phyloP scores from a whole-genome alignment of 1,140 invertebrate species.

The Radopholus similis region DNA sequence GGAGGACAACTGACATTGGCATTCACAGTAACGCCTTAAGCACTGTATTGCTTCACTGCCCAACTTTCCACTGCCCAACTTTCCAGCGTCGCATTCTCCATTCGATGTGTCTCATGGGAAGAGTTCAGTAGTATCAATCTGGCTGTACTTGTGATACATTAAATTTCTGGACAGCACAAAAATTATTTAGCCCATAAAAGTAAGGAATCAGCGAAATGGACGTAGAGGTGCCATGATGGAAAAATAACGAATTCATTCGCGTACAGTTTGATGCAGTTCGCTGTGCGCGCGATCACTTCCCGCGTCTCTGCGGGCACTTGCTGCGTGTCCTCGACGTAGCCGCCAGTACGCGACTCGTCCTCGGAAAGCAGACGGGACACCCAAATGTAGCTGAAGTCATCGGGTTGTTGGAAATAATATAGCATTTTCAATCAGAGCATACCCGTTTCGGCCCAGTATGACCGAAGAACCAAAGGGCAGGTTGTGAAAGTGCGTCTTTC shows the following conservation, averaged over 20 bases:
- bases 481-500: conserved; percentile 93
- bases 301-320: conserved; percentile 66
- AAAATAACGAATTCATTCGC: too few relatives aligned
- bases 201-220: too few relatives aligned
- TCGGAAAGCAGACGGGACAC: conserved; percentile 65
- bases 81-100: too few relatives aligned
- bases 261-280: conserved; percentile 78
- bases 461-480: conserved; percentile 81
- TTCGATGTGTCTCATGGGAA: too few relatives aligned
- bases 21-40: too few relatives aligned
- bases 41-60: too few relatives aligned
- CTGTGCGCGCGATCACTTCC: conserved; percentile 76
- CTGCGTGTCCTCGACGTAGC: conserved; percentile 73
- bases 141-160: too few relatives aligned
- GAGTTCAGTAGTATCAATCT: too few relatives aligned
- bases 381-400: conserved; percentile 67
- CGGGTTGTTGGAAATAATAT: background rate
- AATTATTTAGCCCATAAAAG: background rate
- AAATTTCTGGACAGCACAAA: background rate
- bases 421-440: conserved; percentile 69
- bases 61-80: too few relatives aligned
- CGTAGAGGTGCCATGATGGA: too few relatives aligned
- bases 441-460: conserved; percentile 88
- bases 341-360: conserved; percentile 71
- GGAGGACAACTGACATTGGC: too few relatives aligned